Conservation (phyloP, 2,797 vertebrate species). For the Xiphorhynchus erythropygius region DNA sequence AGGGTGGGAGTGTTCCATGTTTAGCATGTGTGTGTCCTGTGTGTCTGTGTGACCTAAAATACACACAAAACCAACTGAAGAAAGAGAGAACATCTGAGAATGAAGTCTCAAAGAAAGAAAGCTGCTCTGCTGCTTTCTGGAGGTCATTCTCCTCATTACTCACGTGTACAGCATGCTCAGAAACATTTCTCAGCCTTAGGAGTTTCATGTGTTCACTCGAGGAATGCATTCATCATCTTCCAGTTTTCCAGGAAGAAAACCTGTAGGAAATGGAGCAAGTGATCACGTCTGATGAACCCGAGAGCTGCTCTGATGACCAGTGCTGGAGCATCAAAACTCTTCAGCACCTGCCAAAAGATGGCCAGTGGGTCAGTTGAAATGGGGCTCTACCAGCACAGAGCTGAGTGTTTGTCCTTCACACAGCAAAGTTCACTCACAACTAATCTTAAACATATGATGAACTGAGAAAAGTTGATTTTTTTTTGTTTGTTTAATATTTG, state of each 20-base stretch:
- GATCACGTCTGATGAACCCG: background rate
- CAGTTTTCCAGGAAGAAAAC: constrained; percentile 28
- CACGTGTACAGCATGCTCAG: background rate
- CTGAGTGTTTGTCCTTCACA: background rate
- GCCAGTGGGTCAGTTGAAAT: background rate
- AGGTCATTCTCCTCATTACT: background rate
- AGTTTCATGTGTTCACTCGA: background rate
- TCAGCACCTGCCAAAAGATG: background rate
- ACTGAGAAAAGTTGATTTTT: background rate
- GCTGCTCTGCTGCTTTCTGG: background rate
- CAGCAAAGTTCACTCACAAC: accelerated
- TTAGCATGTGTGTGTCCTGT: accelerated
- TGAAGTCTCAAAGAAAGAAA: background rate
- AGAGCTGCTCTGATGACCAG: background rate
- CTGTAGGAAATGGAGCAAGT: background rate
- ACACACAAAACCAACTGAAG: accelerated
- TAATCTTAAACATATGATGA: background rate
- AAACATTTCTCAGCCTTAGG: background rate
- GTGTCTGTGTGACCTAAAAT: background rate
- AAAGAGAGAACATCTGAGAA: accelerated
- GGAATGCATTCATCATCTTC: background rate
- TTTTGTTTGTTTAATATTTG: background rate
- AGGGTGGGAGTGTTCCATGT: background rate
- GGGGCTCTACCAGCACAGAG: background rate
- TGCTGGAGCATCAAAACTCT: background rate